Percentiles rank a stretch among this genome's conserved stretches.
Evolutionary conservation across 2,888 invertebrate species (phyloP).

Genomic region (Phortica okadai): DNA sequence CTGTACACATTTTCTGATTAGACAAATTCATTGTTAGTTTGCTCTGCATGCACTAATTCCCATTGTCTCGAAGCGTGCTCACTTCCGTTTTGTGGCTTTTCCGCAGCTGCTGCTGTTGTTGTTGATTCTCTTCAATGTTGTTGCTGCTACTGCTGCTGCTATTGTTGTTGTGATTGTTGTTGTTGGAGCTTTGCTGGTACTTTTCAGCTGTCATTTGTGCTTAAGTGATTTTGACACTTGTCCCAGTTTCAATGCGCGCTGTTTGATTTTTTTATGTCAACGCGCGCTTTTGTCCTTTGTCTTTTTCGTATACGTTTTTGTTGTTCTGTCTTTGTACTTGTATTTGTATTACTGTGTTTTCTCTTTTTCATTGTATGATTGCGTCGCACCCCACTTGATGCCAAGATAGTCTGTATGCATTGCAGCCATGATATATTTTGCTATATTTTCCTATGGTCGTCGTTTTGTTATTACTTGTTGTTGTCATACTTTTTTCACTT

Average conservation of each 20-base stretch:
- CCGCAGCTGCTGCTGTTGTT: neutral
- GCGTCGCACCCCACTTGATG: neutral
- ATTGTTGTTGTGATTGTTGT: no score
- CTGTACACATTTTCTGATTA: constrained; percentile 2
- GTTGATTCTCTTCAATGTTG: no score
- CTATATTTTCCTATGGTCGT: constrained; percentile 11
- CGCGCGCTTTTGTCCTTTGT: constrained; percentile 38
- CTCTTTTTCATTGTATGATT: neutral
- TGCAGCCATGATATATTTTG: neutral
- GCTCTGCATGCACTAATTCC: neutral
- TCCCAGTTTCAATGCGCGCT: constrained; percentile 67
- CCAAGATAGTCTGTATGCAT: neutral
- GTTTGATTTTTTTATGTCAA: constrained; percentile 65
- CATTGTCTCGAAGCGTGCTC: neutral
- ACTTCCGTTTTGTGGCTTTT: constrained; percentile 2
- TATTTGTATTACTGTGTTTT: neutral
- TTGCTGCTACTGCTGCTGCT: no score
- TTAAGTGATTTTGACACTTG: constrained; percentile 70
- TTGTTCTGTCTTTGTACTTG: neutral
- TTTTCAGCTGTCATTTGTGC: constrained; percentile 56
- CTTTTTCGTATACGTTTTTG: neutral
- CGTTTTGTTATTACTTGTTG: neutral
- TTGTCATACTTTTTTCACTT: neutral
- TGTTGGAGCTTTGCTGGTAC: neutral
- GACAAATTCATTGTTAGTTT: constrained; percentile 12